Evolutionary conservation across 2,888 invertebrate genomes (phyloP), one percentile per base, ranked within the genome.

Genomic region (Beris chalybata): DNA sequence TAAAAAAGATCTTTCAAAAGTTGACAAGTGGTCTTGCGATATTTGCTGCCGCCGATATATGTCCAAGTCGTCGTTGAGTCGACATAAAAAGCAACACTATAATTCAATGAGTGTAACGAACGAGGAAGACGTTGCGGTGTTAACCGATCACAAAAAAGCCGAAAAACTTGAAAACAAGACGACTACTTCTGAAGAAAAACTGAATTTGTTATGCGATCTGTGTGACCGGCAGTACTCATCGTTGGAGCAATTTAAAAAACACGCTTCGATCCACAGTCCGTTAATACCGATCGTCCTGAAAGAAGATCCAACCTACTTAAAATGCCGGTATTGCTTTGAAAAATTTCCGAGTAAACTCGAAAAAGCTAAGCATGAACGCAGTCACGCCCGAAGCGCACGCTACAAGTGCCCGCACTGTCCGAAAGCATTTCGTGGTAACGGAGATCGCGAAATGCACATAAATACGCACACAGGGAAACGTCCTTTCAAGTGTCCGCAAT

Each of bases 341-440:
- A 38, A 61, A 30, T 71, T 71, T 13, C 65, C 70, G 2, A 69
- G 61, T n/a, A 65, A 65, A 5, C 65, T 65, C 29, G 38, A 68
- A 11, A 43, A 68, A 32, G 57, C 61, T 0, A 48, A 65, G 13
- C 71, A 71, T 30, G 69, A 70, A 31, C 67, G 67, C 44, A 67
- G 66, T 1, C 31, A 52, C 5, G 65, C 58, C 9, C 45, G 50
- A 4, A 64, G 65, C 38, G 65, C 66, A 48, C 53, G 45, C 4
- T 66, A 69, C 44, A 30, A 67, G 38, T 72, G 72, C 50, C 9
- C 65, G 0, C 52, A 59, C 0, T 72, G 72, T 32, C 54, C 67
- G 0, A 71, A 71, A 43, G 44, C 64, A 4, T 72, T 72, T n/a
- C 70, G 70, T 32, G 68, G 67, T 38, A 72, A 71, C 38, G 67